A percentile compares a stretch with the other conserved stretches of the same genome.
These are phyloP conservation scores for Calephelis perditalis DNA, from an alignment of 2,888 invertebrate genomes.

Conservation along the genomic window DNA sequence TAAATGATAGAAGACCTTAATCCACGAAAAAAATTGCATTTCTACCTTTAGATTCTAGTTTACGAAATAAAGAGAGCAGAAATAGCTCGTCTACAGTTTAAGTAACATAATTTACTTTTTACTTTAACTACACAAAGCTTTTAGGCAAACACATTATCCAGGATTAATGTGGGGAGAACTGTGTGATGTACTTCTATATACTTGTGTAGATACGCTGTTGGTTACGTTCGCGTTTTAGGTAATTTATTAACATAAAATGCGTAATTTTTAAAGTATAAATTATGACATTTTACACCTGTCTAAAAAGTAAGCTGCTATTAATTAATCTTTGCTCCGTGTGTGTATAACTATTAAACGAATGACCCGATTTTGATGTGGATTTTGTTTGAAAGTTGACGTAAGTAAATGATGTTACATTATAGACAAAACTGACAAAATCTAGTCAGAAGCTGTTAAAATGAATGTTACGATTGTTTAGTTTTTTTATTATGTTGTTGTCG, in stretches of 20 bases:
- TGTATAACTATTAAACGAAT: too few species aligned
- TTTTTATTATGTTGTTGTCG: too few species aligned
- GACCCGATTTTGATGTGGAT: too few species aligned
- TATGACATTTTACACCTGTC: not conserved
- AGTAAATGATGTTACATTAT: too few species aligned
- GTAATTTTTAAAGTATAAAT: slow-evolving; percentile 3
- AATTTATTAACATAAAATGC: slow-evolving; percentile 18
- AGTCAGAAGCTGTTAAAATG: too few species aligned
- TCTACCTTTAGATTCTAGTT: slow-evolving; percentile 1
- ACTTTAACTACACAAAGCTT: slow-evolving; percentile 57
- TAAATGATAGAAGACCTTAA: too few species aligned
- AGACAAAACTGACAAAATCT: too few species aligned
- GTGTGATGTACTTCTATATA: slow-evolving; percentile 26
- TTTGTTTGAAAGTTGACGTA: too few species aligned
- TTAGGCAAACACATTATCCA: slow-evolving; percentile 54
- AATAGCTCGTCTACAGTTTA: slow-evolving; percentile 14
- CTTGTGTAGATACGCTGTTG: slow-evolving; percentile 10
- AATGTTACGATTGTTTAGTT: too few species aligned
- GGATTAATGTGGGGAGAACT: slow-evolving; percentile 45
- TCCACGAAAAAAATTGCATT: too few species aligned
- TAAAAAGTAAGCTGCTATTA: too few species aligned
- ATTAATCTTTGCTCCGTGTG: too few species aligned
- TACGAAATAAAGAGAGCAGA: slow-evolving; percentile 13
- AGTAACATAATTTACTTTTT: slow-evolving; percentile 22
- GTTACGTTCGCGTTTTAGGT: not conserved